phyloP scores from a whole-genome alignment of 2,888 invertebrate genomes.

The Argynnis bischoffii region DNA sequence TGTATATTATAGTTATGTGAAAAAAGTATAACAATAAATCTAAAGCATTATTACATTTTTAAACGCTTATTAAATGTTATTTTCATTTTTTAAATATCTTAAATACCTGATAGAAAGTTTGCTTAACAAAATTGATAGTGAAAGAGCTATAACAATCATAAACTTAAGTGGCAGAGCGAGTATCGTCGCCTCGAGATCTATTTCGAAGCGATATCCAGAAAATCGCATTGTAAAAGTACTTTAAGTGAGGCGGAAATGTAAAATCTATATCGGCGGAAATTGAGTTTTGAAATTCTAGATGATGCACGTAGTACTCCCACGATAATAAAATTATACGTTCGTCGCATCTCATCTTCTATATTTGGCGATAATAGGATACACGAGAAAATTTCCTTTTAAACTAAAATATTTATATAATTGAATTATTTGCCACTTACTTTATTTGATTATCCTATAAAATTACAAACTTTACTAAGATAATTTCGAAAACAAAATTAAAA shows the following conservation, averaged over 20 bases:
- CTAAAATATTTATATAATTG: constrained; percentile 28
- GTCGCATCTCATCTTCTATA: constrained; percentile 43
- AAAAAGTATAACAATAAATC: no score
- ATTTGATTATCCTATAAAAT: no score
- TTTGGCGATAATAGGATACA: constrained; percentile 34
- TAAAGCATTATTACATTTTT: no score
- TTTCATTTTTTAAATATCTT: no score
- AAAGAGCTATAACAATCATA: constrained; percentile 33
- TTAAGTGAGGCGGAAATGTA: constrained; percentile 59
- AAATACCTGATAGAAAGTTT: not conserved
- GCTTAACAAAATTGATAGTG: constrained; percentile 3
- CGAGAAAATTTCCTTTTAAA: constrained; percentile 30
- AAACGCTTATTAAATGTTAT: no score
- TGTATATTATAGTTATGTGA: no score
- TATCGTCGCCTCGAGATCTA: constrained; percentile 38
- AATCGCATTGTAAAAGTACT: constrained; percentile 34
- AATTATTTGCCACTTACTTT: no score
- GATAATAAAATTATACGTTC: constrained; percentile 69
- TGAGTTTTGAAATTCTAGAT: constrained; percentile 73
- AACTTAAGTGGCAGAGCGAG: constrained; percentile 27
- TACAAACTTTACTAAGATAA: no score
- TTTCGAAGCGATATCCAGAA: constrained; percentile 37
- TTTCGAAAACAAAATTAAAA: no score
- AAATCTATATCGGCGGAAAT: constrained; percentile 71
- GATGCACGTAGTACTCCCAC: constrained; percentile 65